Conservation (phyloP, 2,888 invertebrate genomes). For the Epinotia nisella region DNA sequence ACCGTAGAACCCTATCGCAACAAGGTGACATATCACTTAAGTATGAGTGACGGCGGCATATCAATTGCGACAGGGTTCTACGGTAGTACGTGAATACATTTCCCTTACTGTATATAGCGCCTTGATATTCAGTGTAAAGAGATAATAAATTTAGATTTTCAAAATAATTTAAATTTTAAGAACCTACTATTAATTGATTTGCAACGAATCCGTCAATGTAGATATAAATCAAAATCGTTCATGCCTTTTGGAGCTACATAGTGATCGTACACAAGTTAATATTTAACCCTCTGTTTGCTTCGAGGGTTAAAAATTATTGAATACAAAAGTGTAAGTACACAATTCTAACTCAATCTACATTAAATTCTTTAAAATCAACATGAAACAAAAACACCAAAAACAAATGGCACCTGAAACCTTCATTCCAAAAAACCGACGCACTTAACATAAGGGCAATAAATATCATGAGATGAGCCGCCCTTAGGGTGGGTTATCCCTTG, state of each 20-base stretch:
- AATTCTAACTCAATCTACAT: neutral
- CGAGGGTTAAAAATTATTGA: neutral
- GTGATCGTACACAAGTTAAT: neutral
- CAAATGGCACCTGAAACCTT: conserved; percentile 39
- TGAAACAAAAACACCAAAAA: conserved; percentile 32
- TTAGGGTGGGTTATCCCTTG: conserved; percentile 45
- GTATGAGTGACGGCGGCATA: too few relatives aligned
- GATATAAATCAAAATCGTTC: neutral
- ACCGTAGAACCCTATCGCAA: too few relatives aligned
- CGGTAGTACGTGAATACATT: too few relatives aligned
- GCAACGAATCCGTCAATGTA: too few relatives aligned
- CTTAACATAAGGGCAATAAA: conserved; percentile 44
- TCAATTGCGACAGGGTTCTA: too few relatives aligned
- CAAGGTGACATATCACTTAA: too few relatives aligned
- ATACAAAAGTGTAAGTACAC: neutral
- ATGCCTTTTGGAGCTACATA: too few relatives aligned
- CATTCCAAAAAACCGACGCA: conserved; percentile 40
- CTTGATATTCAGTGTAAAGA: too few relatives aligned
- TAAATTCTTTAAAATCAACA: conserved; percentile 7
- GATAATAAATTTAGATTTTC: too few relatives aligned
- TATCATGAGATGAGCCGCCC: conserved; percentile 46
- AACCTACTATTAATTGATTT: too few relatives aligned
- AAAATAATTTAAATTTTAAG: too few relatives aligned
- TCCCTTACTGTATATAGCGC: too few relatives aligned
- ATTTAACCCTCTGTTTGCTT: neutral